These are phyloP conservation scores for Romanogobio albipinnatus DNA, from an alignment of 2,113 vertebrate genomes.

Conservation along the genomic window DNA sequence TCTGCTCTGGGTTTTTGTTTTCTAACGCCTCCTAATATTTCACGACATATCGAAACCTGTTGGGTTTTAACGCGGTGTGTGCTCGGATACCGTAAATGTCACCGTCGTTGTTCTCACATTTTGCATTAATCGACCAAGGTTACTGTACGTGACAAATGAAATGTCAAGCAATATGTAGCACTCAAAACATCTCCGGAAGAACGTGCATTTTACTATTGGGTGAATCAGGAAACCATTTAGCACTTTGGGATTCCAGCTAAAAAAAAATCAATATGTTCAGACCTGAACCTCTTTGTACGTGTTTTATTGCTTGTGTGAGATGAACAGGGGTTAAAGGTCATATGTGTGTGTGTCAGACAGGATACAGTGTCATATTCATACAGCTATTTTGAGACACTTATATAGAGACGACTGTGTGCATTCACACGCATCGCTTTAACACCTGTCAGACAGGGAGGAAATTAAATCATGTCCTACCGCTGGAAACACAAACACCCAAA, in stretches of 20 bases:
- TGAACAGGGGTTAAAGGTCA: slow-evolving; percentile 33
- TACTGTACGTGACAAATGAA: slow-evolving; percentile 40
- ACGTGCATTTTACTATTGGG: slow-evolving; percentile 38
- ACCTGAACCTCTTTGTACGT: neutral
- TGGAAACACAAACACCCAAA: slow-evolving; percentile 45
- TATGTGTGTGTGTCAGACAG: neutral
- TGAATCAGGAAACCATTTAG: slow-evolving; percentile 36
- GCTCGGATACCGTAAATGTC: slow-evolving; percentile 41
- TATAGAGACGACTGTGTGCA: neutral
- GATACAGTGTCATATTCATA: neutral
- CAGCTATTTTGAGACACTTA: neutral
- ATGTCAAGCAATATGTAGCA: slow-evolving; percentile 37
- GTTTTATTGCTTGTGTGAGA: slow-evolving; percentile 4
- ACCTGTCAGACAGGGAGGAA: slow-evolving; percentile 42
- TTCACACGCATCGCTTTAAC: slow-evolving; percentile 27
- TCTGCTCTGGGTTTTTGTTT: slow-evolving; percentile 27
- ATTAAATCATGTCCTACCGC: slow-evolving; percentile 47
- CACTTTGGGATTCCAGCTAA: neutral
- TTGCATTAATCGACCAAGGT: slow-evolving; percentile 6
- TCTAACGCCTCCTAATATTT: neutral
- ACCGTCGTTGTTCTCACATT: slow-evolving; percentile 27
- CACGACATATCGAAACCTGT: slow-evolving; percentile 25
- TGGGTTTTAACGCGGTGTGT: slow-evolving; percentile 15
- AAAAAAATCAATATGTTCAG: slow-evolving; percentile 34
- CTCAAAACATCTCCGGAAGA: neutral